Base-by-base conservation (phyloP, 2,797 vertebrate genomes). In the Enteromius paludinosus region DNA sequence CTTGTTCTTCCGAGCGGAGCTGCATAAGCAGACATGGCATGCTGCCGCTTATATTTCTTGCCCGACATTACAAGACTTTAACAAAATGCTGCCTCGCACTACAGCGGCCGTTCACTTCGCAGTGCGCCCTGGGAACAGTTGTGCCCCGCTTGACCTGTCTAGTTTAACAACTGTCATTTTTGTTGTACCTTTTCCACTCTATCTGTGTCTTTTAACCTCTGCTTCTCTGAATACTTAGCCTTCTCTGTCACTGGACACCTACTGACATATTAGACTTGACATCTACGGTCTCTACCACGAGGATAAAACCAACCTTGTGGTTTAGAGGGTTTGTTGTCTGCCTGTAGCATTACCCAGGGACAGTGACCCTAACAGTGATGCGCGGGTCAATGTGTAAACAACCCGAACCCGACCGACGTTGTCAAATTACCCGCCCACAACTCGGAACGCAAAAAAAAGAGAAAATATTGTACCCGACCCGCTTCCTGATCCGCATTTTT, bases 1-100 rank as follows among this genome's bases (percentile, higher is more conserved):
- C 90, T 87, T 92, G 91, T 92, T 93, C 92, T 90, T 89, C 41
- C 28, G 90, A 90, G 88, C 87, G 86, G 78, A 78, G 88, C 89
- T 82, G 82, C 70, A 78, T 71, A 75, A 78, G 86, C 18, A 28
- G 88, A 91, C 93, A 92, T 89, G 89, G 90, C 91, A 91, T 88
- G 84, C 76, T 74, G 83, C 89, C 83, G 87, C 91, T 89, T 90
- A 90, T 87, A 90, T 90, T 86, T 81, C 87, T 86, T 71, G 45
- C 43, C 68, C 71, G 49, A 80, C 80, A 78, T 88, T 91, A 92
- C 88, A 74, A 89, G 87, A 74, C 75, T 78, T 82, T 79, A 86
- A 85, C 73, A 79, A 82, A 82, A 87, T 6, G 38, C 54, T 80
- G 68, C 79, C 59, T 65, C 62, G 69, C 85, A 83, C 89, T 86